Evolutionary conservation across 2,888 invertebrate genomes (phyloP).

Genomic region (Myathropa florea): DNA sequence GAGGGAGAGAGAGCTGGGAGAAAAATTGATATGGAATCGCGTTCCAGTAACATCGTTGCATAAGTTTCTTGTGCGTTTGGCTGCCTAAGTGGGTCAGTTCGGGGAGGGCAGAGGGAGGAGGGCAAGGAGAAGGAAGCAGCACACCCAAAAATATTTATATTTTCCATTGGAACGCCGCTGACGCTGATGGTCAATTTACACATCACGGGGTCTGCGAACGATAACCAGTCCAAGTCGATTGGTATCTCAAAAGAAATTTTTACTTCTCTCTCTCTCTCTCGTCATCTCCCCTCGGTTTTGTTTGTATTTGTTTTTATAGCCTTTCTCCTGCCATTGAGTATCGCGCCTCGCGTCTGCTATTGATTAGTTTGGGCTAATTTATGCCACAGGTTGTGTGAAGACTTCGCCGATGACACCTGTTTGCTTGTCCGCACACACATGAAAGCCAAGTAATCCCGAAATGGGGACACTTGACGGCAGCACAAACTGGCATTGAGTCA

Average conservation of each 20-base stretch:
- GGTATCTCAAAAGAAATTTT: constrained; percentile 46
- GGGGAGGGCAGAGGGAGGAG: neutral
- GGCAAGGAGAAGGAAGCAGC: too few species aligned
- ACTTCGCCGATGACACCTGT: neutral
- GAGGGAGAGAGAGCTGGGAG: too few species aligned
- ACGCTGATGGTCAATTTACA: constrained; percentile 29
- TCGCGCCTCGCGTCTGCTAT: neutral
- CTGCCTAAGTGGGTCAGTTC: constrained; percentile 19
- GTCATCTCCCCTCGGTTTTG: neutral
- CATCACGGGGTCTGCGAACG: constrained; percentile 12
- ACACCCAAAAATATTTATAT: constrained; percentile 26
- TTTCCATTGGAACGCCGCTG: neutral
- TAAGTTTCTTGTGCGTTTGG: constrained; percentile 36
- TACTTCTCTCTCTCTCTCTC: neutral
- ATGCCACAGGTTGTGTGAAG: constrained; percentile 55
- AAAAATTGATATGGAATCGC: too few species aligned
- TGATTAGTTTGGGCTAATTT: constrained; percentile 59
- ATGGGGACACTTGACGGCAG: constrained; percentile 53
- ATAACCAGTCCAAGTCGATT: constrained; percentile 48
- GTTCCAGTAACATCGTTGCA: constrained; percentile 48
- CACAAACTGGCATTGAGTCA: constrained; percentile 55
- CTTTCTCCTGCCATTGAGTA: constrained; percentile 2
- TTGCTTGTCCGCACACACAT: neutral
- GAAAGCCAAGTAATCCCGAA: constrained; percentile 39
- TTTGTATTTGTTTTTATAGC: constrained; percentile 43